Base-by-base conservation (phyloP, 2,113 vertebrate species). In the Aegithalos caudatus region DNA sequence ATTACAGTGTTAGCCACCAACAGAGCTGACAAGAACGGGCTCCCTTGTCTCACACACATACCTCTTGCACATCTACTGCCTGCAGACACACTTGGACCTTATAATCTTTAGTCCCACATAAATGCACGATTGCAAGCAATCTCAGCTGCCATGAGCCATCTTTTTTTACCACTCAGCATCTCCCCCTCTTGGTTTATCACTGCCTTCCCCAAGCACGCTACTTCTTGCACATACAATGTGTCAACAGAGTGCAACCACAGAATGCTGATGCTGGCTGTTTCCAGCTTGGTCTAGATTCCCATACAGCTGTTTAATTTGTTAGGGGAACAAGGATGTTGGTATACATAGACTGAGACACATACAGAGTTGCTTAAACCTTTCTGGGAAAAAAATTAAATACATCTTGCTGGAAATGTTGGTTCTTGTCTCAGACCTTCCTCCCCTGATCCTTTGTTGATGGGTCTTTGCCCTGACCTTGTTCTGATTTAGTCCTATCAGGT, bases 161-260 rank as follows among this genome's bases (percentile, higher is more conserved):
- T 47, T 48, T 44, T 44, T 29, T 31, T 24, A 33, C 24, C 11
- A 38, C 40, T 47, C 21, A 21, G 47, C 40, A 51, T 21, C 57
- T 44, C 47, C 35, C 4, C 6, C 7, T n/a, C 42, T 31, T 45
- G 33, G 20, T 62, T 79, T 18, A 40, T 35, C 42, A 31, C 57
- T 76, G 53, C 35, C 22, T 67, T 58, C 48, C 12, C 23, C 38
- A 14, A 2, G 15, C 12, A 57, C 0, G 0, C 8, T 38, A 6
- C 4, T 47, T 71, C 40, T 48, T 56, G 44, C 42, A 71, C 38
- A 9, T 2, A n/a, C 3, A 38, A 6, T 9, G 20, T 7, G 18
- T 31, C 37, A 76, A 56, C 21, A 45, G 48, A 77, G 33, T 20
- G 14, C 67, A 87, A n/a, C 6, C 37, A n/a, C 19, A 47, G 31